Percentiles rank a stretch among this genome's conserved stretches.
These are phyloP conservation scores for Crotophaga sulcirostris DNA, from an alignment of 2,113 vertebrate species.

Conservation along the genomic window DNA sequence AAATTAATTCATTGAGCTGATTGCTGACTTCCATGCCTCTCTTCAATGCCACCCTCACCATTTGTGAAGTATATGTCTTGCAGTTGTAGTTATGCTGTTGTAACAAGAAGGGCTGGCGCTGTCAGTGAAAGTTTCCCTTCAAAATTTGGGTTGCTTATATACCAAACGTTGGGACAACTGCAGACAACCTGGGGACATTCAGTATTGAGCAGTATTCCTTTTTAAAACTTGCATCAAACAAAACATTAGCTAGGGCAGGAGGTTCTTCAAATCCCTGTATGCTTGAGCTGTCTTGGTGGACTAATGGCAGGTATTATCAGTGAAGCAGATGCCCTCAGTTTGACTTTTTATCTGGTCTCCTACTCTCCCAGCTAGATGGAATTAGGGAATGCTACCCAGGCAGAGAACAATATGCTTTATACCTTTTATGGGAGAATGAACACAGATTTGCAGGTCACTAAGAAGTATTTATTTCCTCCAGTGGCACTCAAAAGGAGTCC, in stretches of 20 bases:
- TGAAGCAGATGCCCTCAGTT: slow-evolving; percentile 14
- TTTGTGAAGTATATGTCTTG: neutral
- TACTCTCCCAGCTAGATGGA: slow-evolving; percentile 11
- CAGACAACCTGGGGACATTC: neutral
- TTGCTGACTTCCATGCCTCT: neutral
- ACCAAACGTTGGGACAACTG: neutral
- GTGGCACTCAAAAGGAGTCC: neutral
- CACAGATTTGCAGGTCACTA: neutral
- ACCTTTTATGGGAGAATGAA: slow-evolving; percentile 7
- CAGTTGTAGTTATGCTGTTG: neutral
- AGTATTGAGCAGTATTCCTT: neutral
- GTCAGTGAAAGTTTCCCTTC: neutral
- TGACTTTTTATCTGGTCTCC: slow-evolving; percentile 4
- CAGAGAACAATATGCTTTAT: neutral
- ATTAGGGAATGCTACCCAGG: slow-evolving; percentile 10
- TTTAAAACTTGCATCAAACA: neutral
- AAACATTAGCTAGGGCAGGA: neutral
- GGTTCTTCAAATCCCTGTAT: neutral
- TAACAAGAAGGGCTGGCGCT: neutral
- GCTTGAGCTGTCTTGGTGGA: slow-evolving; percentile 1
- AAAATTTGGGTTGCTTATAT: neutral
- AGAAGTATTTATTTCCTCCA: neutral
- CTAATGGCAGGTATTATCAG: slow-evolving; percentile 12
- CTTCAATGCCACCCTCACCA: neutral
- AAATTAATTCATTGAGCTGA: neutral